Percentiles rank a stretch among this genome's conserved stretches.
These are phyloP conservation scores for Drosophila planitibia DNA, from an alignment of 2,888 invertebrate species.

Conservation along the genomic window DNA sequence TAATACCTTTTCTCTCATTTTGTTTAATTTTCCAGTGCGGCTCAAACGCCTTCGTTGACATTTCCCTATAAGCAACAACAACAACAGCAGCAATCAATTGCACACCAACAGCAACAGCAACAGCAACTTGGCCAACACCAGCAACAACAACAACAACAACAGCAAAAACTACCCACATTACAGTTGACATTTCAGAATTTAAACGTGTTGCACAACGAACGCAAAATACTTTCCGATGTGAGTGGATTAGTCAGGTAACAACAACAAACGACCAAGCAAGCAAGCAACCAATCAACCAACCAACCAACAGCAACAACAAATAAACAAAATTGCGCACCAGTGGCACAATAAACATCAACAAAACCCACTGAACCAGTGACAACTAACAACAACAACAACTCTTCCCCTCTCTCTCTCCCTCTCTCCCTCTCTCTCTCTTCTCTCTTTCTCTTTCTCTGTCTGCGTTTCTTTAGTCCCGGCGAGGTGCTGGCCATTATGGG, in stretches of 20 bases:
- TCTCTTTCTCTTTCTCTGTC: slow-evolving; percentile 5
- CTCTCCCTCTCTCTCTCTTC: slow-evolving; percentile 6
- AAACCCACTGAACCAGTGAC: slow-evolving; percentile 56
- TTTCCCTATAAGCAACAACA: slow-evolving; percentile 86
- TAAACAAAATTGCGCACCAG: slow-evolving; percentile 17
- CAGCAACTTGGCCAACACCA: slow-evolving; percentile 14
- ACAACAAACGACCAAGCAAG: slow-evolving; percentile 41
- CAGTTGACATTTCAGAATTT: slow-evolving; percentile 89
- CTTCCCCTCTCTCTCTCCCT: slow-evolving; percentile 6
- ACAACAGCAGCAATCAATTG: slow-evolving; percentile 24
- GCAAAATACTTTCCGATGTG: slow-evolving; percentile 89
- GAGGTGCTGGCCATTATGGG: slow-evolving; percentile 93
- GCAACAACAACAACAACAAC: slow-evolving; percentile 41
- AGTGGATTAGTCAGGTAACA: slow-evolving; percentile 88
- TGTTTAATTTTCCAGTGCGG: slow-evolving; percentile 34
- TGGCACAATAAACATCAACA: slow-evolving; percentile 46
- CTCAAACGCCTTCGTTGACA: slow-evolving; percentile 84
- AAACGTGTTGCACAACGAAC: slow-evolving; percentile 86
- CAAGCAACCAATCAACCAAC: slow-evolving; percentile 36
- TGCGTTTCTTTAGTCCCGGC: slow-evolving; percentile 87
- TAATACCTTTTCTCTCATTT: neutral
- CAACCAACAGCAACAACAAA: slow-evolving; percentile 29
- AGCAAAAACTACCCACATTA: slow-evolving; percentile 87
- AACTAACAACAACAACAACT: slow-evolving; percentile 42
- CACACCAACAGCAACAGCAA: slow-evolving; percentile 44